These are phyloP conservation scores for Eupithecia inturbata DNA, from an alignment of 2,888 invertebrate genomes.

Conservation along the genomic window DNA sequence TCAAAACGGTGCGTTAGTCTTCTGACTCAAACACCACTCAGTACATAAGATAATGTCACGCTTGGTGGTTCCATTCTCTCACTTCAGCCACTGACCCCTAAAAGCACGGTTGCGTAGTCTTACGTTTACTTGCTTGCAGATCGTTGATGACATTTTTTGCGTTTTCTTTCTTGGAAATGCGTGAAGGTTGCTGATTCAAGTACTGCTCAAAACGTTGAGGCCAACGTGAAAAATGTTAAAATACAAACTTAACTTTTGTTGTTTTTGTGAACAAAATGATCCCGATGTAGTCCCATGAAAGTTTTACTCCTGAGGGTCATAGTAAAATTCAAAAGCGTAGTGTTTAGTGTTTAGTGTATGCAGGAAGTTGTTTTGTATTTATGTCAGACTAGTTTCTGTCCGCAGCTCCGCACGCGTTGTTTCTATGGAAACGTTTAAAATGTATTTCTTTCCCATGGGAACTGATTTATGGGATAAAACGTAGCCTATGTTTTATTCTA, in stretches of 20 bases:
- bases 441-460: too few relatives aligned
- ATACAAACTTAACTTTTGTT: background rate
- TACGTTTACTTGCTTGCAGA: slow-evolving; percentile 43
- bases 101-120: slow-evolving; percentile 54
- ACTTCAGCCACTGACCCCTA: slow-evolving; percentile 27
- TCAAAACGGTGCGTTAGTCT: background rate
- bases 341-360: too few relatives aligned
- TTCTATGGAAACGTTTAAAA: too few relatives aligned
- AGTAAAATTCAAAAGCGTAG: too few relatives aligned
- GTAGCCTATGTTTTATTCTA: too few relatives aligned
- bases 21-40: background rate
- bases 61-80: background rate
- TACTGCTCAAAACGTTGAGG: background rate
- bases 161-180: slow-evolving; percentile 26
- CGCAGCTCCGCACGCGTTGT: too few relatives aligned
- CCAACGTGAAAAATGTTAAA: background rate
- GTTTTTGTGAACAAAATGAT: background rate
- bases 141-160: slow-evolving; percentile 35
- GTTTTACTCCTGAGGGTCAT: background rate
- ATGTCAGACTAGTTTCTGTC: too few relatives aligned
- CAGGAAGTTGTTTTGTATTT: too few relatives aligned
- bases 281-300: background rate
- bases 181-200: background rate
- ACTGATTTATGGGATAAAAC: too few relatives aligned
- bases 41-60: background rate